phyloP scores from a whole-genome alignment of 2,888 invertebrate species.

The Ectropis crepuscularia region DNA sequence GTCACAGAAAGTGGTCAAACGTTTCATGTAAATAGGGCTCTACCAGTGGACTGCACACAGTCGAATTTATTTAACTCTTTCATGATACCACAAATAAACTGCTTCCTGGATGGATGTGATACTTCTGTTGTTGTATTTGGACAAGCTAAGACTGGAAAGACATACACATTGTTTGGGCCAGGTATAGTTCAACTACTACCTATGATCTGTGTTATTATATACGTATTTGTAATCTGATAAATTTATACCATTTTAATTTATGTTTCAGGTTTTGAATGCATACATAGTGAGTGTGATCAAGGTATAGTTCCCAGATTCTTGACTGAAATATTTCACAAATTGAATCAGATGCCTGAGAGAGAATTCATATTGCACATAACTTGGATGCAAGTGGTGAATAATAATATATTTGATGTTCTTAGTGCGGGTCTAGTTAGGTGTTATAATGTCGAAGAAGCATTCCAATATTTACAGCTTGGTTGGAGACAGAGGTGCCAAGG shows the following conservation, averaged over 20 bases:
- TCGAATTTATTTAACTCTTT: conserved; percentile 86
- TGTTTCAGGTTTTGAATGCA: conserved; percentile 76
- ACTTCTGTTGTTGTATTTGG: conserved; percentile 90
- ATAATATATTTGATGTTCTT: conserved; percentile 85
- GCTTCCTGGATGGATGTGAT: conserved; percentile 90
- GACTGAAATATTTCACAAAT: conserved; percentile 88
- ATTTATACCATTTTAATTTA: neutral
- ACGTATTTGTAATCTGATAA: too few species aligned
- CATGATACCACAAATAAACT: conserved; percentile 87
- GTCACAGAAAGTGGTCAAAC: conserved; percentile 86
- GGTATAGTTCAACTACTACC: conserved; percentile 76
- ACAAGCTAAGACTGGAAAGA: conserved; percentile 88
- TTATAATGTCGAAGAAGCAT: conserved; percentile 89
- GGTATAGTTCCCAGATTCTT: conserved; percentile 89
- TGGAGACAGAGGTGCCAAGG: conserved; percentile 84
- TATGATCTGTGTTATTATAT: neutral
- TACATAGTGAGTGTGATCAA: conserved; percentile 88
- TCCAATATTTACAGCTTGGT: conserved; percentile 88
- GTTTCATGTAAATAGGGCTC: conserved; percentile 79
- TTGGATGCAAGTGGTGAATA: conserved; percentile 90
- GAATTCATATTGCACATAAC: conserved; percentile 88
- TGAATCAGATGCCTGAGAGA: conserved; percentile 86
- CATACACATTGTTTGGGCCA: conserved; percentile 89
- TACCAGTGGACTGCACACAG: conserved; percentile 86
- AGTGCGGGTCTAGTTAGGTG: conserved; percentile 83